Base-by-base conservation (phyloP, 2,113 vertebrate genomes). In the Aegypius monachus region DNA sequence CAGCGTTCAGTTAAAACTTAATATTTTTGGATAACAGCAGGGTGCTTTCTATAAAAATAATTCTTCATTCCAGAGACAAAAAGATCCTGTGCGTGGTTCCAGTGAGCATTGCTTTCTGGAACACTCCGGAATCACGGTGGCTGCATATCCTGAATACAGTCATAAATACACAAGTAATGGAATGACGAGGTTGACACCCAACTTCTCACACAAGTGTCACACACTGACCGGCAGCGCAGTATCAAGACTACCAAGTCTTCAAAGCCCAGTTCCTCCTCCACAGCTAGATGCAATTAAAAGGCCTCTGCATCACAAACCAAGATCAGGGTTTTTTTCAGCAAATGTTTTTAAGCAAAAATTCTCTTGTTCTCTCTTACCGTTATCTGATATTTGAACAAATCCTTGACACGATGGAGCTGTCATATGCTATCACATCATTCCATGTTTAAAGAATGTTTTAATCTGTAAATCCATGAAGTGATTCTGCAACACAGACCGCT, bases 191-290 rank as follows among this genome's bases (percentile, higher is more conserved):
- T 1, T 62, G 67, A 63, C 72, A 81, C 53, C 86, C 67, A 45
- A 0, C 26, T 11, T 52, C 62, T 45, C 62, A 25, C 79, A 27
- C 3, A 1, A 72, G 31, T 42, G 70, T 40, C 65, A 38, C 38
- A 32, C 42, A 2, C 59, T 13, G 18, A 36, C 63, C 7, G 1
- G 13, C 11, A 0, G 13, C 3, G 0, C 40, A 29, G 23, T 4
- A 16, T 16, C 66, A 20, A 14, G 8, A 52, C 59, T 7, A 25
- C 5, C 22, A 32, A n/a, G 42, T 3, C 23, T 32, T 31, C 68
- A 66, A 16, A 93, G 29, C 56, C 47, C 43, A 42, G 16, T 12
- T 80, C 53, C 55, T 59, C 47, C 32, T 59, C 36, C 43, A 11
- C 74, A 59, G 26, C 74, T 6, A 42, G 2, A 36, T 7, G 21